These are phyloP conservation scores for Dexiosoma caninum DNA, from an alignment of 2,888 invertebrate species.

Conservation along the genomic window DNA sequence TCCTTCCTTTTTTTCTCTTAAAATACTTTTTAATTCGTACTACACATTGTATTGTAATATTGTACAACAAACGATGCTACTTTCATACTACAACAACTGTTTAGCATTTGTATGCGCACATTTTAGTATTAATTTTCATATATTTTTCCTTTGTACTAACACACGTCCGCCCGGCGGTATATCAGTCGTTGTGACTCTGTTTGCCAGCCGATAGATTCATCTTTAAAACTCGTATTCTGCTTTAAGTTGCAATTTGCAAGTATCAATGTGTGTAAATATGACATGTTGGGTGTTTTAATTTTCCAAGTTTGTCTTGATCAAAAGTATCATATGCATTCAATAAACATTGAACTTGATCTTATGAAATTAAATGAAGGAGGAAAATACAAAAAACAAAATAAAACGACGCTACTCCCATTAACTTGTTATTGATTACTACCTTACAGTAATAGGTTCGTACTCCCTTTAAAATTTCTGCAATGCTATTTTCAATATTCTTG, in stretches of 20 bases:
- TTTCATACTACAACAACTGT: background rate
- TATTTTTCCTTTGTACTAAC: constrained; percentile 20
- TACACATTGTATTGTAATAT: constrained; percentile 21
- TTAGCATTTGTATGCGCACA: constrained; percentile 29
- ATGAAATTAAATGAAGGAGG: constrained; percentile 50
- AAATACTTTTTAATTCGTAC: background rate
- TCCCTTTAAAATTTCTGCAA: too few relatives aligned
- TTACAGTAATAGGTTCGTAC: too few relatives aligned
- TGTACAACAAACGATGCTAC: constrained; percentile 33
- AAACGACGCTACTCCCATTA: constrained; percentile 28
- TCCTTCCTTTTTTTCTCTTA: background rate
- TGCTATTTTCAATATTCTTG: too few relatives aligned
- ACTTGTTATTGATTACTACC: constrained; percentile 56
- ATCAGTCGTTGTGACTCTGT: background rate
- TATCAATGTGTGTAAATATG: constrained; percentile 13
- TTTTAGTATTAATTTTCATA: constrained; percentile 48
- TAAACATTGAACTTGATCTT: constrained; percentile 64
- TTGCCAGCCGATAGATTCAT: constrained; percentile 1
- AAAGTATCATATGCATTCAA: constrained; percentile 56
- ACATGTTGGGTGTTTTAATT: constrained; percentile 55
- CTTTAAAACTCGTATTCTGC: constrained; percentile 24
- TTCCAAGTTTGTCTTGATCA: constrained; percentile 60
- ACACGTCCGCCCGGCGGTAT: constrained; percentile 10
- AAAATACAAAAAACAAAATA: constrained; percentile 23
- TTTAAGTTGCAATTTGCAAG: constrained; percentile 3